These are phyloP conservation scores for Heteropelma amictum DNA, from an alignment of 2,888 invertebrate genomes.

Conservation along the genomic window DNA sequence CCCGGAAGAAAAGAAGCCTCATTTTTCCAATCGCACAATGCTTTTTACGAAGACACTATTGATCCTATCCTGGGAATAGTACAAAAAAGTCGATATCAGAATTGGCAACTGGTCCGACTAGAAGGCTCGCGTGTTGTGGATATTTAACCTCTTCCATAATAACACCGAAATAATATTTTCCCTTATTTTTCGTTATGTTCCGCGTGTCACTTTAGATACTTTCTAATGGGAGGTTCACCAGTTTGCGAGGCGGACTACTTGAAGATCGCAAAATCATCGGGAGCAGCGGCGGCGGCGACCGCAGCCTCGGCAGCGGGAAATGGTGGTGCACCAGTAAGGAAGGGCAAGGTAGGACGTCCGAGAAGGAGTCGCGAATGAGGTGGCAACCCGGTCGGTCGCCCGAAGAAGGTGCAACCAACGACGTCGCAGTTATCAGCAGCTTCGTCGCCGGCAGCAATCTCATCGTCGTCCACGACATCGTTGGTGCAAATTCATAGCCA, in stretches of 20 bases:
- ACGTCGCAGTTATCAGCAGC: constrained; percentile 56
- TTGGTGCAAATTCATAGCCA: constrained; percentile 28
- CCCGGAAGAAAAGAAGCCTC: too few relatives aligned
- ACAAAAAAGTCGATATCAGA: too few relatives aligned
- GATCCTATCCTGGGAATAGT: too few relatives aligned
- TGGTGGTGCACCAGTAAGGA: constrained; percentile 83
- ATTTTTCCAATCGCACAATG: too few relatives aligned
- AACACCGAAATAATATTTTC: not conserved
- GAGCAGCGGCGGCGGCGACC: constrained; percentile 82
- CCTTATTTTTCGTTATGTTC: not conserved
- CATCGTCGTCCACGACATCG: constrained; percentile 62
- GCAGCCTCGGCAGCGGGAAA: constrained; percentile 84
- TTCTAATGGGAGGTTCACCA: constrained; percentile 92
- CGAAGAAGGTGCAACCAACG: constrained; percentile 76
- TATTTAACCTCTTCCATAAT: too few relatives aligned
- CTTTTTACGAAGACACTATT: too few relatives aligned
- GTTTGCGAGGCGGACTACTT: constrained; percentile 98
- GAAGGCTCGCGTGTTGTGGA: too few relatives aligned
- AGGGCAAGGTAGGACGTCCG: constrained; percentile 93
- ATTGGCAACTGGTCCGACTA: too few relatives aligned
- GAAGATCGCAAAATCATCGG: constrained; percentile 87
- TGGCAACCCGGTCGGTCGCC: constrained; percentile 78
- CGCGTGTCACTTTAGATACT: constrained; percentile 82
- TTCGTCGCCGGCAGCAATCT: constrained; percentile 54
- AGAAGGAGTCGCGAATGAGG: constrained; percentile 94